A percentile compares a stretch with the other conserved stretches of the same genome.
Conservation (phyloP, 2,888 invertebrate genomes). For the Dryococelus australis region DNA sequence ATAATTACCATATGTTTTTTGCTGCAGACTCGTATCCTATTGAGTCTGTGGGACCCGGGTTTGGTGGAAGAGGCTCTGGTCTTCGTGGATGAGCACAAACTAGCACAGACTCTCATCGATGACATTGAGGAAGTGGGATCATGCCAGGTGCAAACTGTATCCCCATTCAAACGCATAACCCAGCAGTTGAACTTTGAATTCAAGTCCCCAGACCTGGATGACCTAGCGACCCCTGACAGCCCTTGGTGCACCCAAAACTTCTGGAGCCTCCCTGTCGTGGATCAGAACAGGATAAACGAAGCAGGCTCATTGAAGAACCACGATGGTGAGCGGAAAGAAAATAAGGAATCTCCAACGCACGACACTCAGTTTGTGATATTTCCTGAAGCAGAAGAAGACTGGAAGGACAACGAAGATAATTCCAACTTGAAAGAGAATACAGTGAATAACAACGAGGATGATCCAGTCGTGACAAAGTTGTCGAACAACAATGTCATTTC, state of each 20-base stretch:
- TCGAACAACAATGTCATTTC: conserved; percentile 34
- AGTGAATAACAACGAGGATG: conserved; percentile 28
- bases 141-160: conserved; percentile 64
- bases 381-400: conserved; percentile 64
- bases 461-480: not conserved
- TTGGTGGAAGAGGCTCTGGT: conserved; percentile 86
- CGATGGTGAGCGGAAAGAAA: conserved; percentile 1
- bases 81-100: conserved; percentile 80
- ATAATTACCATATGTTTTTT: too few species aligned
- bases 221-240: conserved; percentile 69
- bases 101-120: conserved; percentile 55
- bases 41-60: conserved; percentile 85
- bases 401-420: conserved; percentile 47
- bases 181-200: conserved; percentile 78
- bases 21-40: conserved; percentile 71
- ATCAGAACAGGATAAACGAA: conserved; percentile 12
- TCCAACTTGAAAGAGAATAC: conserved; percentile 33
- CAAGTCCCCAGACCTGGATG: conserved; percentile 73
- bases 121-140: conserved; percentile 52
- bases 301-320: conserved; percentile 50
- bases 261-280: conserved; percentile 58
- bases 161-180: conserved; percentile 78
- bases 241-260: conserved; percentile 69
- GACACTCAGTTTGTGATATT: conserved; percentile 66
- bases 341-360: conserved; percentile 35